phyloP scores from a whole-genome alignment of 2,797 vertebrate genomes.

The Acrocephalus scirpaceus region DNA sequence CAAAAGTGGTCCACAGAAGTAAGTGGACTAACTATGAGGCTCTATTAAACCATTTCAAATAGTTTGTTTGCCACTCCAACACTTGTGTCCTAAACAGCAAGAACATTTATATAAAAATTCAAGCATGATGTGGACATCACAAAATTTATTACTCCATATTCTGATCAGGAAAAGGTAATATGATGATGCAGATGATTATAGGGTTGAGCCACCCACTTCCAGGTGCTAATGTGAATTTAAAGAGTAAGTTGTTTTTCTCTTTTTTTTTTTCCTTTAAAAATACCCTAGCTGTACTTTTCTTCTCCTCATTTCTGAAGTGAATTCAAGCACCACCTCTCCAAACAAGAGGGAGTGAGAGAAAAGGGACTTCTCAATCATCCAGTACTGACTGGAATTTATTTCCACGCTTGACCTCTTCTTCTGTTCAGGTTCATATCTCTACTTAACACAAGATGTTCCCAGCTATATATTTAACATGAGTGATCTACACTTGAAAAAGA shows the following conservation, averaged over 20 bases:
- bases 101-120: background rate
- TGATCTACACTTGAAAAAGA: conserved; percentile 46
- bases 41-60: background rate
- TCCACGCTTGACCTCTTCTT: conserved; percentile 63
- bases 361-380: conserved; percentile 46
- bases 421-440: conserved; percentile 63
- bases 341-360: conserved; percentile 18
- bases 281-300: background rate
- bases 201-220: background rate
- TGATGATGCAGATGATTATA: background rate
- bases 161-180: background rate
- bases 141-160: background rate
- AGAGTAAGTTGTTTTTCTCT: background rate
- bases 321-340: conserved; percentile 38
- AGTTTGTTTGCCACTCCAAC: background rate
- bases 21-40: background rate
- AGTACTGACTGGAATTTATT: conserved; percentile 61
- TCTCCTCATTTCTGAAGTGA: conserved; percentile 35
- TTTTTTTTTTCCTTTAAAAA: background rate
- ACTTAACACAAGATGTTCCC: conserved; percentile 60
- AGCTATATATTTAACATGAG: conserved; percentile 50
- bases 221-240: background rate
- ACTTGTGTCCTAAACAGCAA: background rate
- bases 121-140: background rate
- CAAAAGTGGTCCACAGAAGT: background rate